Conservation (phyloP, 2,113 vertebrate species). For the Phalacrocorax brasilianus region DNA sequence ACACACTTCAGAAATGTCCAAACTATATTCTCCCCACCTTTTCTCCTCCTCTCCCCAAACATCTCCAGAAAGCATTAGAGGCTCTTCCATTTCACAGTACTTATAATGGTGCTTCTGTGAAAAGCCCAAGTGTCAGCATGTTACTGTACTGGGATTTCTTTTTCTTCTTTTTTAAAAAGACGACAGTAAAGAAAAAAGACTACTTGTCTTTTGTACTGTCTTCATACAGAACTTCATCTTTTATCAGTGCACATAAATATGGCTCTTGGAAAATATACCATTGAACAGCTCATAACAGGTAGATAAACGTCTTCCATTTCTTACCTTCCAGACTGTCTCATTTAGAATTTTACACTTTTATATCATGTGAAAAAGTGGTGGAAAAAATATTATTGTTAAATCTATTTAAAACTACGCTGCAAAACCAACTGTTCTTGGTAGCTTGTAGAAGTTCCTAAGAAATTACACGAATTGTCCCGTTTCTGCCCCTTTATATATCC, state of each 20-base stretch:
- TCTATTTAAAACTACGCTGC: neutral
- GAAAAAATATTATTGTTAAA: neutral
- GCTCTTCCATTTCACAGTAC: neutral
- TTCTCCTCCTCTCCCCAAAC: neutral
- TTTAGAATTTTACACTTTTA: neutral
- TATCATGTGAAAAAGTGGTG: neutral
- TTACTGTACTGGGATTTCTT: neutral
- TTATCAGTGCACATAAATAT: neutral
- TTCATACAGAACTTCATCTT: neutral
- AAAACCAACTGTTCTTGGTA: neutral
- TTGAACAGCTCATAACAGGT: neutral
- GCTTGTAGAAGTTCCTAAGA: neutral
- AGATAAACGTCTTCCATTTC: neutral
- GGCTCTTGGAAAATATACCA: neutral
- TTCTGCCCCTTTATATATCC: neutral
- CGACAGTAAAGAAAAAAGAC: neutral
- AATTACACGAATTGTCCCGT: neutral
- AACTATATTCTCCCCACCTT: neutral
- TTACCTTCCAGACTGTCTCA: neutral
- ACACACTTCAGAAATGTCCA: neutral
- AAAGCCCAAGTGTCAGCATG: neutral
- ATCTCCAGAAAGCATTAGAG: neutral
- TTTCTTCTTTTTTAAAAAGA: neutral
- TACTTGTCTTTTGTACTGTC: neutral
- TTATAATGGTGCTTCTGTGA: neutral